phyloP scores from a whole-genome alignment of 2,113 vertebrate genomes.

The Bos indicus region DNA sequence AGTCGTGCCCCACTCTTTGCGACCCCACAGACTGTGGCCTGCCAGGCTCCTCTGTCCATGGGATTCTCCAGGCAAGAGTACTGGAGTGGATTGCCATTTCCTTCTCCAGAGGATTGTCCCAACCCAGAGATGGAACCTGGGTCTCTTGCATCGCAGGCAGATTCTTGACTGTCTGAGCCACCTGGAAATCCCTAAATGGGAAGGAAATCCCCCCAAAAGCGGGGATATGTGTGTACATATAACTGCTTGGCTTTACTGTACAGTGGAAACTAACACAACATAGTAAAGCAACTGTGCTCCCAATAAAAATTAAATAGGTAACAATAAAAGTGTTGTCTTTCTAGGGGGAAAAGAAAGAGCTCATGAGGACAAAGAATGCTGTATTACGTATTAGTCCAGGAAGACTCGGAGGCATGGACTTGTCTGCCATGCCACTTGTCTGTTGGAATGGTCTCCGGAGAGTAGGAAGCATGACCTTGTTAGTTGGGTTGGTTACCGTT shows the following conservation, averaged over 20 bases:
- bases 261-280: background rate
- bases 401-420: background rate
- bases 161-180: background rate
- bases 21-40: background rate
- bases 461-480: background rate
- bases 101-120: background rate
- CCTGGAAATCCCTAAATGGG: background rate
- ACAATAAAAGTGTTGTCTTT: background rate
- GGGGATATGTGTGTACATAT: background rate
- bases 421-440: background rate
- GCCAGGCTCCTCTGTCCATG: background rate
- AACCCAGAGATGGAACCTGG: background rate
- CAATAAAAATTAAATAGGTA: background rate
- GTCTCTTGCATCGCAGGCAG: background rate
- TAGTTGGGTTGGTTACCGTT: background rate
- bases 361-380: background rate
- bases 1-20: accelerated
- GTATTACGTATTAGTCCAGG: background rate
- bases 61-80: background rate
- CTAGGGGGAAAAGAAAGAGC: background rate
- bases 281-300: background rate
- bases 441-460: background rate
- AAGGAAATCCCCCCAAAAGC: background rate
- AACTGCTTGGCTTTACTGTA: background rate
- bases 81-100: background rate